Evolutionary conservation across 2,797 vertebrate genomes (phyloP).

Genomic region (Lacerta agilis): DNA sequence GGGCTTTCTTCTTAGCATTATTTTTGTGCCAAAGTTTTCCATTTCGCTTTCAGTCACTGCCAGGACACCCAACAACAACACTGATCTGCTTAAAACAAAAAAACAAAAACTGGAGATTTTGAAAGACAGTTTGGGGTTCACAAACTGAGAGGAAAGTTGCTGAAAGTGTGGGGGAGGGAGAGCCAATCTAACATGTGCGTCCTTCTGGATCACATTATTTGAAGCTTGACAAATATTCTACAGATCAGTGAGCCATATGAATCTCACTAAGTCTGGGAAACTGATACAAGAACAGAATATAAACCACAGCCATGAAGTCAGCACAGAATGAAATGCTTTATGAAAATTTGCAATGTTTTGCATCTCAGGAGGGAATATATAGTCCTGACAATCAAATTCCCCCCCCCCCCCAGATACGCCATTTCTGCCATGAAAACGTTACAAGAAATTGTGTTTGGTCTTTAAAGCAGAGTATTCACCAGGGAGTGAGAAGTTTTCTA

Average conservation of each 20-base stretch:
- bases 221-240: neutral
- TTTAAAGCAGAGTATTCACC: neutral
- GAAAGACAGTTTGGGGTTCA: neutral
- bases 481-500: neutral
- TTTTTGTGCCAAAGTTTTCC: too few relatives aligned
- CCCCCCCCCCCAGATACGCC: too few relatives aligned
- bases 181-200: neutral
- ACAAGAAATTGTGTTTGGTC: neutral
- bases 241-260: conserved; percentile 13
- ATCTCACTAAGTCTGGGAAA: conserved; percentile 3
- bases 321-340: neutral
- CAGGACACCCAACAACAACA: neutral
- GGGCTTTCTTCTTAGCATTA: neutral
- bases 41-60: neutral
- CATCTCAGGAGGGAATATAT: neutral
- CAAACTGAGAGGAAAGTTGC: neutral
- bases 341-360: neutral
- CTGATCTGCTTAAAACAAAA: neutral
- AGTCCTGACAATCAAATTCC: neutral
- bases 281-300: neutral
- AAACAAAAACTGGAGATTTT: neutral
- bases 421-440: neutral
- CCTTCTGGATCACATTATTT: neutral
- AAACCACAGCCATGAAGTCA: neutral
- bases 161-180: neutral